phyloP scores from a whole-genome alignment of 2,113 vertebrate species.

The Pelusios castaneus region DNA sequence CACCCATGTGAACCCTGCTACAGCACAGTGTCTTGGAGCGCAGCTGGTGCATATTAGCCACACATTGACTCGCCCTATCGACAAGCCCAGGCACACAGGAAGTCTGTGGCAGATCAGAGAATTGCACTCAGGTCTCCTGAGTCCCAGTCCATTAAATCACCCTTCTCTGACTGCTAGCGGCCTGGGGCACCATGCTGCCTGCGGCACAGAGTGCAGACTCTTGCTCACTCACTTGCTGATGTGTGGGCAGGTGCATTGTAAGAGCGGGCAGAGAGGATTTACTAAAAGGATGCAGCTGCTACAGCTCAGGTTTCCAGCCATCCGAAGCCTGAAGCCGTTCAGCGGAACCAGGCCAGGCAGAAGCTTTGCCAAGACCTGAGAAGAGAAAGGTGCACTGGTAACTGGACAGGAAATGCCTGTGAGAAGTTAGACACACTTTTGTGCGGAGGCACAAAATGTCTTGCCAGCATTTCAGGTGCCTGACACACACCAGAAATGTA shows the following conservation, averaged over 20 bases:
- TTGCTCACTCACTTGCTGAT: background rate
- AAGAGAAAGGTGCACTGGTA: background rate
- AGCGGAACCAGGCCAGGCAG: background rate
- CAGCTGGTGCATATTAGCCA: background rate
- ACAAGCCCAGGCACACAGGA: rapidly evolving
- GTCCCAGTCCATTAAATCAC: background rate
- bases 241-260: rapidly evolving
- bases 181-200: background rate
- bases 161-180: background rate
- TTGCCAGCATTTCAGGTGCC: background rate
- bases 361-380: background rate
- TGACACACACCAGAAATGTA: background rate
- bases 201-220: background rate
- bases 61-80: background rate
- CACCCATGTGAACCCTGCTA: too few relatives aligned
- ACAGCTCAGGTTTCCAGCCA: background rate
- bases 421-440: background rate
- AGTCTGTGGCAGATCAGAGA: rapidly evolving
- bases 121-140: background rate
- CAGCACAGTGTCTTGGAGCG: too few relatives aligned
- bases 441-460: background rate
- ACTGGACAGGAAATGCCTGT: background rate
- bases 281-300: background rate
- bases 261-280: background rate
- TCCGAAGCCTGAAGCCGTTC: background rate